phyloP scores from a whole-genome alignment of 1,140 invertebrate genomes.

The Conus ventricosus region DNA sequence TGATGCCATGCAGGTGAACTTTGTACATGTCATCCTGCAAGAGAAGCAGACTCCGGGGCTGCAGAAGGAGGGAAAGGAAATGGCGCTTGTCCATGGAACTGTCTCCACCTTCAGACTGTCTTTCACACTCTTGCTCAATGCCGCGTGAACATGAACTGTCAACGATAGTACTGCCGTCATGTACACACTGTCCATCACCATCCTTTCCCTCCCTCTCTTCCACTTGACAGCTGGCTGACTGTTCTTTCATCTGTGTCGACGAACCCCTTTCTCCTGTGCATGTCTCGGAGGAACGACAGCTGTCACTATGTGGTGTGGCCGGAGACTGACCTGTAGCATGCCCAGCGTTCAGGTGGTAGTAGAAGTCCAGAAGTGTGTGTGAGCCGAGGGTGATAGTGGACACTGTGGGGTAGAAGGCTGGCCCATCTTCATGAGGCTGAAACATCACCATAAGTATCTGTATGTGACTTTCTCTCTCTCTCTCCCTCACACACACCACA shows the following conservation, averaged over 20 bases:
- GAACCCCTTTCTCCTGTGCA: no score
- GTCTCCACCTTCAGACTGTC: background rate
- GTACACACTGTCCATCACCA: background rate
- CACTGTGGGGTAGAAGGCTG: constrained; percentile 93
- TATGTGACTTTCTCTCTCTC: background rate
- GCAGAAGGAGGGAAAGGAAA: constrained; percentile 83
- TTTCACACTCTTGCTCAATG: no score
- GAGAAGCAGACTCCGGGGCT: constrained; percentile 91
- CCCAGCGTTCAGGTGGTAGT: constrained; percentile 73
- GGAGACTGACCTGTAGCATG: background rate
- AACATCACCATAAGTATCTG: constrained; percentile 44
- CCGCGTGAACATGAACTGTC: no score
- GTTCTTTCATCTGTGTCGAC: background rate
- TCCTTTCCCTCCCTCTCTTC: background rate
- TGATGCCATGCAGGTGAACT: constrained; percentile 92
- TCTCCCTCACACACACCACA: no score
- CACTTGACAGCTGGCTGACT: background rate
- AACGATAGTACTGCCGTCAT: no score
- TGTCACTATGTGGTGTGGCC: background rate
- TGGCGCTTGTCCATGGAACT: constrained; percentile 69
- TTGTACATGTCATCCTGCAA: constrained; percentile 89
- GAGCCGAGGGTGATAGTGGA: constrained; percentile 94
- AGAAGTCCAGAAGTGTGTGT: constrained; percentile 91
- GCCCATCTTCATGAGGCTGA: constrained; percentile 94
- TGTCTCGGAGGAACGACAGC: no score